These are phyloP conservation scores for Artibeus jamaicensis DNA, from an alignment of 2,797 vertebrate species.

Conservation along the genomic window DNA sequence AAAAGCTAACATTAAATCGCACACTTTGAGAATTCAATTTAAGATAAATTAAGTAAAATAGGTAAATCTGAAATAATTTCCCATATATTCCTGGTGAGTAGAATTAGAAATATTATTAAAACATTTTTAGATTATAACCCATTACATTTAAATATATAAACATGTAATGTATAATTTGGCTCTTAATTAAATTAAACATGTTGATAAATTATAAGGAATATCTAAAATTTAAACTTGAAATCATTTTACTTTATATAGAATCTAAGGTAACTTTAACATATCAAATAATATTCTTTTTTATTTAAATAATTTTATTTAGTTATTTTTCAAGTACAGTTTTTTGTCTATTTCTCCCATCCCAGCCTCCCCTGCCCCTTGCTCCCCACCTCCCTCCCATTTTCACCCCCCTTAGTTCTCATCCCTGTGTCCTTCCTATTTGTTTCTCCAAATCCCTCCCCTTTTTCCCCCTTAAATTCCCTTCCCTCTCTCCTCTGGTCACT, in stretches of 20 bases:
- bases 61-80: not conserved
- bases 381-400: too few species aligned
- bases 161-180: not conserved
- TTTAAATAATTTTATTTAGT: too few species aligned
- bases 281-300: too few species aligned
- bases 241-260: not conserved
- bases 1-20: slow-evolving; percentile 37
- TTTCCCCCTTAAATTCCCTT: too few species aligned
- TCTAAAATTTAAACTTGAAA: not conserved
- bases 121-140: not conserved
- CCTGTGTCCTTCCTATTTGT: too few species aligned
- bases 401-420: too few species aligned
- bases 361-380: too few species aligned
- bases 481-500: too few species aligned
- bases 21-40: not conserved
- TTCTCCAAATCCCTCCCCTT: too few species aligned
- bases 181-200: not conserved
- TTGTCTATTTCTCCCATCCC: too few species aligned
- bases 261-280: not conserved
- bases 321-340: too few species aligned
- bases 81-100: not conserved
- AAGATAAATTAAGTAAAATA: slow-evolving; percentile 22
- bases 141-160: not conserved
- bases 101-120: not conserved
- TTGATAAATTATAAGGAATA: not conserved